A percentile compares a stretch with the other conserved stretches of the same genome.
These are phyloP conservation scores for Caenorhabditis becei DNA, from an alignment of 2,888 invertebrate species.

Conservation along the genomic window DNA sequence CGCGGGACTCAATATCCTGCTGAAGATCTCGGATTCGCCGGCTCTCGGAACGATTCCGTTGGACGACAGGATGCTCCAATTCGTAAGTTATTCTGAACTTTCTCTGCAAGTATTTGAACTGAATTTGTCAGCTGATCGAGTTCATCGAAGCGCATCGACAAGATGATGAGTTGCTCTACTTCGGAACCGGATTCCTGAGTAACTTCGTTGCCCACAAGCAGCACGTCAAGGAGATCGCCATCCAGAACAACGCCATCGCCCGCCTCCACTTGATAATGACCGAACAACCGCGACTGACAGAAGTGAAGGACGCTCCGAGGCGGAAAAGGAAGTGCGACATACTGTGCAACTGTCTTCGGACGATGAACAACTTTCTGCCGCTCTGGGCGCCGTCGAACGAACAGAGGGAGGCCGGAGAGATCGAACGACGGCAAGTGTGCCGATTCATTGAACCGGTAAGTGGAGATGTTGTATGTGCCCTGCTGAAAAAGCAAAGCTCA, in stretches of 20 bases:
- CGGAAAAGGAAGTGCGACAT: constrained; percentile 20
- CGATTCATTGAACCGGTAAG: constrained; percentile 29
- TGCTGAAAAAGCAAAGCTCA: no score
- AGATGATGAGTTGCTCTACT: constrained; percentile 27
- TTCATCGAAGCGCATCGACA: no score
- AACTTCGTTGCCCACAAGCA: constrained; percentile 55
- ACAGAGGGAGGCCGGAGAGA: neutral
- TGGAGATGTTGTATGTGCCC: no score
- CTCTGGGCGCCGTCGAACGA: constrained; percentile 38
- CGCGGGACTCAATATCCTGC: constrained; percentile 33
- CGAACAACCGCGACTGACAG: constrained; percentile 19
- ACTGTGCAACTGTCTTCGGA: constrained; percentile 44
- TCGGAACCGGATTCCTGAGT: constrained; percentile 55
- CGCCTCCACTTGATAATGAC: constrained; percentile 22
- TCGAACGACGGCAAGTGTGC: constrained; percentile 24
- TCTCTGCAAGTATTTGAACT: no score
- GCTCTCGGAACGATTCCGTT: constrained; percentile 22
- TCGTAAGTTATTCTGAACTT: constrained; percentile 36
- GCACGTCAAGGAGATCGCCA: constrained; percentile 45
- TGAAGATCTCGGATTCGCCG: constrained; percentile 43
- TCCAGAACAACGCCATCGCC: constrained; percentile 23
- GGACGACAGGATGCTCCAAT: constrained; percentile 16
- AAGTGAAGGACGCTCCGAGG: constrained; percentile 10
- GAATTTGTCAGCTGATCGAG: constrained; percentile 12
- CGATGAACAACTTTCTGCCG: constrained; percentile 53